These are phyloP conservation scores for Papilio gigon DNA, from an alignment of 2,888 invertebrate genomes.

Conservation along the genomic window DNA sequence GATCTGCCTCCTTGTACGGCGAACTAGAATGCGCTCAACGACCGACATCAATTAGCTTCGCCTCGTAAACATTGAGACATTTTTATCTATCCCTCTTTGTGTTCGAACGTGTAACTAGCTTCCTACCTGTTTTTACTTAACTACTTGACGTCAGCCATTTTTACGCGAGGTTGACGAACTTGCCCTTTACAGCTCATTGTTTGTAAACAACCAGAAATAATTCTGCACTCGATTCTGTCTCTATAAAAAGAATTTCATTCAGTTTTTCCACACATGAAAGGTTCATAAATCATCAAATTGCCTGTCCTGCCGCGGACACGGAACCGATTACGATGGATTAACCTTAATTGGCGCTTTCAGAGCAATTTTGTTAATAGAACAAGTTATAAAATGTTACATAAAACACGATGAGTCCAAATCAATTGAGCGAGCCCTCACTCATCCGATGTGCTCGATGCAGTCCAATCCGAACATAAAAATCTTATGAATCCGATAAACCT, in stretches of 20 bases:
- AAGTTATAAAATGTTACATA: constrained; percentile 39
- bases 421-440: constrained; percentile 69
- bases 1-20: constrained; percentile 75
- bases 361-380: constrained; percentile 42
- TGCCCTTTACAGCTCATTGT: constrained; percentile 60
- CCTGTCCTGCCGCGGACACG: constrained; percentile 53
- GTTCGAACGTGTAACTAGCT: constrained; percentile 55
- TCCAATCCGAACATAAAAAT: constrained; percentile 50
- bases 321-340: constrained; percentile 51
- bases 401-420: constrained; percentile 49
- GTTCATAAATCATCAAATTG: constrained; percentile 40
- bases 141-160: constrained; percentile 56
- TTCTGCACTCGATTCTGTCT: constrained; percentile 14
- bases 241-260: constrained; percentile 15
- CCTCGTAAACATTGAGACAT: constrained; percentile 65
- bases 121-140: constrained; percentile 54
- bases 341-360: constrained; percentile 38
- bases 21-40: constrained; percentile 67
- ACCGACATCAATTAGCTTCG: constrained; percentile 64
- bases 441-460: constrained; percentile 57
- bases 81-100: constrained; percentile 66
- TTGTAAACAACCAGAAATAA: constrained; percentile 58
- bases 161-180: constrained; percentile 65
- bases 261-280: constrained; percentile 15
- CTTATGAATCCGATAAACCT: constrained; percentile 35